Conservation (phyloP, 2,797 vertebrate species). For the Steatocranus sp. region DNA sequence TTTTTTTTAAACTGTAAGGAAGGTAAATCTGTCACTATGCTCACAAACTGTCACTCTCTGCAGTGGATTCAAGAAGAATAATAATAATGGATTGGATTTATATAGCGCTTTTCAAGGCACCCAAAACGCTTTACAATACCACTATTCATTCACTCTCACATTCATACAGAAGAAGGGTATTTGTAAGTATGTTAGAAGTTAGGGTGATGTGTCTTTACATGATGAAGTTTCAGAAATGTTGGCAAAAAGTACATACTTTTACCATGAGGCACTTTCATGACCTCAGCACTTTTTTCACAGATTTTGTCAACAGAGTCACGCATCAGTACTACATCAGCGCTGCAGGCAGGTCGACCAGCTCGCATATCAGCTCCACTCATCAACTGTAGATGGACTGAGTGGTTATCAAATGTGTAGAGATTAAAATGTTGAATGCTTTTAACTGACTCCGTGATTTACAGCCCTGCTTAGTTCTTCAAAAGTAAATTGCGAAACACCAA, state of each 20-base stretch:
- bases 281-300: constrained; percentile 18
- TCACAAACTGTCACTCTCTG: background rate
- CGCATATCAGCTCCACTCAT: constrained; percentile 18
- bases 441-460: background rate
- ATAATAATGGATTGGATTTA: too few relatives aligned
- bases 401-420: background rate
- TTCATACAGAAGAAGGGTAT: background rate
- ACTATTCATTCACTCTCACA: too few relatives aligned
- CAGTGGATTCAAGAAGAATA: background rate
- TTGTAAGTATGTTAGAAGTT: background rate
- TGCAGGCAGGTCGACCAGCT: constrained; percentile 27
- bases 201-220: constrained; percentile 3
- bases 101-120: too few relatives aligned
- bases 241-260: background rate
- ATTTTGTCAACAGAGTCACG: constrained; percentile 34
- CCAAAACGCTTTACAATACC: too few relatives aligned
- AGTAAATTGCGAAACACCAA: background rate
- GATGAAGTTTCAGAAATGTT: background rate
- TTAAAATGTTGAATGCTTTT: background rate
- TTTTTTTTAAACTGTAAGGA: background rate
- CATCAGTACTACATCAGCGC: constrained; percentile 21
- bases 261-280: background rate
- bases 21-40: constrained; percentile 7
- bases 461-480: background rate
- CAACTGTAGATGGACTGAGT: background rate